Evolutionary conservation across 2,888 invertebrate species (phyloP).

Genomic region (Brachylomia viminalis): DNA sequence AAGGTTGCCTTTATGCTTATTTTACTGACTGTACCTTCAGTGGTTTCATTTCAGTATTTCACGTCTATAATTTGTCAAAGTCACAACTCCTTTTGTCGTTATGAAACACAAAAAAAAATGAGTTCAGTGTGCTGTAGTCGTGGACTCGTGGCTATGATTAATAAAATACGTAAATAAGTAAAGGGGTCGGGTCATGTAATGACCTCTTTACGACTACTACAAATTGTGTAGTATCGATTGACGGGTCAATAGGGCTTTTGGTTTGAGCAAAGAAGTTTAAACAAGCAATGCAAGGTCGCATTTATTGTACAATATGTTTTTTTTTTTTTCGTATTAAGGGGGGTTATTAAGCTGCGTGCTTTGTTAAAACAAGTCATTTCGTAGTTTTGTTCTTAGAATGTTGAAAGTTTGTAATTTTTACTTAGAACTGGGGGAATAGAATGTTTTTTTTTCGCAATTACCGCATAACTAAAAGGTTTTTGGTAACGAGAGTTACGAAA

Average conservation of each 20-base stretch:
- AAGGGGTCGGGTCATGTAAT: conserved; percentile 60
- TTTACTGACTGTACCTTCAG: conserved; percentile 25
- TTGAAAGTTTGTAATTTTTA: conserved; percentile 9
- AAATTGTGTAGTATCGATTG: conserved; percentile 50
- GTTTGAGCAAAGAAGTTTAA: conserved; percentile 10
- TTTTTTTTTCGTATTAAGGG: background rate
- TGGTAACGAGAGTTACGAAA: background rate
- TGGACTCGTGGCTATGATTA: conserved; percentile 64
- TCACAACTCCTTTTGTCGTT: conserved; percentile 60
- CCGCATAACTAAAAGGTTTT: background rate
- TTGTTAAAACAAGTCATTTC: background rate
- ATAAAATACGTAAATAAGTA: conserved; percentile 63
- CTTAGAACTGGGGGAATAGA: background rate
- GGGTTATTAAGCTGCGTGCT: conserved; percentile 5
- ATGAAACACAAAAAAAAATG: conserved; percentile 62
- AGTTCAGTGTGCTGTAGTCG: conserved; percentile 55
- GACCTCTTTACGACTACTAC: conserved; percentile 39
- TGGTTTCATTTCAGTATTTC: conserved; percentile 57
- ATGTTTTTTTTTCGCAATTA: too few species aligned
- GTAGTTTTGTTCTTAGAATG: conserved; percentile 7
- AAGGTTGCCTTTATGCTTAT: background rate
- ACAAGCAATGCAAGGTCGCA: conserved; percentile 22
- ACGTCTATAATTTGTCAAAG: conserved; percentile 67
- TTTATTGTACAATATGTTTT: background rate
- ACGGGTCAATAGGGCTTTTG: conserved; percentile 7